Base-by-base conservation (phyloP, 1,140 invertebrate genomes). In the Bombus balteatus region DNA sequence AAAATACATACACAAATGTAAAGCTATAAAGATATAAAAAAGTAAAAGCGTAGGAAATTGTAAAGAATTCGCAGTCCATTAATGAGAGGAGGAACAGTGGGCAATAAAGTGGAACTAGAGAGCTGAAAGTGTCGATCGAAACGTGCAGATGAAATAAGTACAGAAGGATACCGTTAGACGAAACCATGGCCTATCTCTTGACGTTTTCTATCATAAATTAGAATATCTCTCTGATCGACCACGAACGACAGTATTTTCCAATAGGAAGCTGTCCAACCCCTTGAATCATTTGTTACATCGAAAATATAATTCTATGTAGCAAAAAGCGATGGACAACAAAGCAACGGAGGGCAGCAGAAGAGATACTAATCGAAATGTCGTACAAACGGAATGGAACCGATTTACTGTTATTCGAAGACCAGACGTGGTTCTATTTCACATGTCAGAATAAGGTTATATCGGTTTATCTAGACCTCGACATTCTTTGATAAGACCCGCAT, bases 401-500 rank as follows among this genome's bases (percentile, higher is more conserved):
- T 86, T 89, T 89, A 89, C 88, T 89, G 88, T 89, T 89, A 89
- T 80, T 87, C 85, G 76, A 87, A 83, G 88, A 71, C 88, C 85
- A 81, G 59, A 77, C 88, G 80, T 43, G 82, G 79, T 47, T 83
- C 88, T 85, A 86, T 86, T 79, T 79, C 85, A 85, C 86, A 89
- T 89, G 84, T 85, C 84, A 74, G 80, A 74, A 81, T 86, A 79
- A 74, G 78, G 73, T 77, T 89, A 77, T 89, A 89, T 89, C 88
- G 81, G 88, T 86, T 81, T 88, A 89, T 89, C 88, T 89, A 80
- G 88, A 89, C 87, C 84, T 62, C 80, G 87, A 81, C 88, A 89
- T 89, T 89, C 88, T 86, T 89, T 85, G 88, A 89, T 89, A 89
- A 89, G 87, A 87, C 87, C 87, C 76, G 87, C 87, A 89, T 89